Conservation (phyloP, 2,797 vertebrate genomes). For the Xenentodon cancila region DNA sequence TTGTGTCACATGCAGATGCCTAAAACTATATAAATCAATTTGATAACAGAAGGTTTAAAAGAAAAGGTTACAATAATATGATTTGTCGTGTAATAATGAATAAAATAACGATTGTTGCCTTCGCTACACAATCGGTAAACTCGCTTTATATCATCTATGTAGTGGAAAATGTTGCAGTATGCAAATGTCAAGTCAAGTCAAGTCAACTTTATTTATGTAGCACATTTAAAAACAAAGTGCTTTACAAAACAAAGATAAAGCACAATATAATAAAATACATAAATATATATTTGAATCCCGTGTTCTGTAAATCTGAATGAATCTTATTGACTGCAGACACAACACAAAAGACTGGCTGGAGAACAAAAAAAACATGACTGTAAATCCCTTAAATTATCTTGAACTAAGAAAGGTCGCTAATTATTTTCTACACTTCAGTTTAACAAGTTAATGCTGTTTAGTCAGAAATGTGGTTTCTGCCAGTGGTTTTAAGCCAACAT, state of each 20-base stretch:
- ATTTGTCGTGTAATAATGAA: too few species aligned
- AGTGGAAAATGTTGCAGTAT: neutral
- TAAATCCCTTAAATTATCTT: conserved; percentile 51
- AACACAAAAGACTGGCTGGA: conserved; percentile 34
- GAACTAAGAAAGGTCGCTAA: conserved; percentile 38
- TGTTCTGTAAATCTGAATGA: conserved; percentile 50
- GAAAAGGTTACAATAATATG: too few species aligned
- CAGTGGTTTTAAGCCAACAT: conserved; percentile 13
- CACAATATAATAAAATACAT: neutral
- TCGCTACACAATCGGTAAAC: neutral
- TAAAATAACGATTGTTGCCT: neutral
- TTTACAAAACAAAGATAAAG: too few species aligned
- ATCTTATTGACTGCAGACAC: conserved; percentile 41
- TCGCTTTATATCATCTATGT: neutral
- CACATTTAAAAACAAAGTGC: too few species aligned
- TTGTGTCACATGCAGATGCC: neutral
- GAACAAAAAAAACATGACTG: conserved; percentile 57
- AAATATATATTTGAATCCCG: conserved; percentile 38
- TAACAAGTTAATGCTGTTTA: conserved; percentile 33
- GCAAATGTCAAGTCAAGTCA: neutral
- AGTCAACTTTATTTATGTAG: too few species aligned
- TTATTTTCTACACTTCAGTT: conserved; percentile 49
- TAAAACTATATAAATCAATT: neutral
- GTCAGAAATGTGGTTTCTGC: conserved; percentile 14
- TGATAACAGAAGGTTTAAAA: neutral